Percentiles rank a stretch among this genome's conserved stretches.
phyloP scores from a whole-genome alignment of 2,888 invertebrate genomes.

The Ceramica pisi region DNA sequence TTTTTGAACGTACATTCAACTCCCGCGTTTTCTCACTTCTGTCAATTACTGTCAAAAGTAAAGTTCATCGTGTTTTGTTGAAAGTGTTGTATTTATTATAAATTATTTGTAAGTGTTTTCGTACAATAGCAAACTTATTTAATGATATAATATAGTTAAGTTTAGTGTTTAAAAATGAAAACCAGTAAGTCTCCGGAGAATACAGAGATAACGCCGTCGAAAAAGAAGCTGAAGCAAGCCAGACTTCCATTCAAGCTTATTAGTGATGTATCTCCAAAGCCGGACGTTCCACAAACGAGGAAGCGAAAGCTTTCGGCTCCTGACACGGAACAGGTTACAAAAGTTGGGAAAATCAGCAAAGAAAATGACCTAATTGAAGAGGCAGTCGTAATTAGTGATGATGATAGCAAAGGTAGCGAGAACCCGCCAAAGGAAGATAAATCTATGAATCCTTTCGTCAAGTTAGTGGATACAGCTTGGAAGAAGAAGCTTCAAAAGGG shows the following conservation, averaged over 20 bases:
- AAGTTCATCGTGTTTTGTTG: conserved; percentile 74
- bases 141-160: conserved; percentile 57
- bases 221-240: conserved; percentile 92
- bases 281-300: conserved; percentile 77
- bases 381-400: conserved; percentile 83
- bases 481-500: conserved; percentile 85
- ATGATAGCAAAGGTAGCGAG: conserved; percentile 77
- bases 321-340: conserved; percentile 78
- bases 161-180: conserved; percentile 78
- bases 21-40: conserved; percentile 81
- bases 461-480: conserved; percentile 83
- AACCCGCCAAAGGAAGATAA: conserved; percentile 70
- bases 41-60: conserved; percentile 71
- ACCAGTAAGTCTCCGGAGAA: conserved; percentile 81
- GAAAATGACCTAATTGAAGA: conserved; percentile 80
- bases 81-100: conserved; percentile 67
- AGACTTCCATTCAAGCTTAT: conserved; percentile 91
- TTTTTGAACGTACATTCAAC: conserved; percentile 64
- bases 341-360: conserved; percentile 84
- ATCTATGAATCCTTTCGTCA: conserved; percentile 83
- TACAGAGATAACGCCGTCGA: conserved; percentile 84
- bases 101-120: conserved; percentile 48
- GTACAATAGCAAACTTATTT: conserved; percentile 41
- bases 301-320: conserved; percentile 86
- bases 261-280: conserved; percentile 82